phyloP scores from a whole-genome alignment of 2,888 invertebrate genomes.

The Lapara coniferarum region DNA sequence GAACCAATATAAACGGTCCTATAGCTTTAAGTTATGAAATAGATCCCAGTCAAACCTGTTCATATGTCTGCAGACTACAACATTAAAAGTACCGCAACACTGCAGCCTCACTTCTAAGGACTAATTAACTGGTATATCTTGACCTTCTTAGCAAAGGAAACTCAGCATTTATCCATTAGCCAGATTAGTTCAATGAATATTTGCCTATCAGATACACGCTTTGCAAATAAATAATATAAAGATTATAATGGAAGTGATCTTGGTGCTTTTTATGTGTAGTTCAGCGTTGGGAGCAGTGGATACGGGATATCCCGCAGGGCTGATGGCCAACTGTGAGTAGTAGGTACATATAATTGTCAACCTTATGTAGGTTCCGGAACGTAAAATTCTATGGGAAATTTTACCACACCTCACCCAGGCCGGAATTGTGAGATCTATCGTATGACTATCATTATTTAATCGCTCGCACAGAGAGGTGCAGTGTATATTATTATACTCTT shows the following conservation, averaged over 20 bases:
- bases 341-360: not conserved
- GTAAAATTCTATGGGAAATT: too few relatives aligned
- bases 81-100: conserved; percentile 1
- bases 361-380: too few relatives aligned
- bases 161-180: conserved; percentile 43
- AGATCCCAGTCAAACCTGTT: conserved; percentile 5
- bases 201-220: conserved; percentile 47
- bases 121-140: conserved; percentile 21
- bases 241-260: conserved; percentile 29
- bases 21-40: not conserved
- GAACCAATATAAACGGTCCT: too few relatives aligned
- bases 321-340: conserved; percentile 71
- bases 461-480: too few relatives aligned
- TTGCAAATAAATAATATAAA: conserved; percentile 2
- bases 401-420: too few relatives aligned
- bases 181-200: conserved; percentile 50
- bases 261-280: conserved; percentile 38
- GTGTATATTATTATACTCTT: too few relatives aligned
- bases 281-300: conserved; percentile 45
- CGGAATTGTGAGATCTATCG: too few relatives aligned
- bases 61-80: too few relatives aligned
- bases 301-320: conserved; percentile 63
- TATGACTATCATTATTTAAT: too few relatives aligned
- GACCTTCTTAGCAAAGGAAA: conserved; percentile 55
- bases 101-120: conserved; percentile 6